Percentiles rank a stretch among this genome's conserved stretches.
phyloP scores from a whole-genome alignment of 92 coral and sea anemone species.

The Siderastrea radians region DNA sequence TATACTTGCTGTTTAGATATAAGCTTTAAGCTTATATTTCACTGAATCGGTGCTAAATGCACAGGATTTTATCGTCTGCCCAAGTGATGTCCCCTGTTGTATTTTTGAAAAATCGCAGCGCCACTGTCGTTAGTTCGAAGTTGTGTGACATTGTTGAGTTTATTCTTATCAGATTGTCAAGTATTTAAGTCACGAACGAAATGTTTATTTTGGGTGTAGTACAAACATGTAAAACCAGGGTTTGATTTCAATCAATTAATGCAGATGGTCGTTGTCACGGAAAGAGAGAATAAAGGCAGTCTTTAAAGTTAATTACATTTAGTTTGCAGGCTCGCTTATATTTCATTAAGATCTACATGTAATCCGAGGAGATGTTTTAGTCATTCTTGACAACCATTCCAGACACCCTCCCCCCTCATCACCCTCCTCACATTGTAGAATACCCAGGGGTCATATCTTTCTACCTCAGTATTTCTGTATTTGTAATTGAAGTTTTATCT shows the following conservation, averaged over 20 bases:
- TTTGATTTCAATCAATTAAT: background rate
- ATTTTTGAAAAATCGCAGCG: conserved; percentile 1
- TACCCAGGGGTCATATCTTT: background rate
- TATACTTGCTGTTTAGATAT: conserved; percentile 5
- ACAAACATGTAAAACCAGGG: conserved; percentile 1
- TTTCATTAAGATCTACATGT: conserved; percentile 17
- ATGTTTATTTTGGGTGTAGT: conserved; percentile 1
- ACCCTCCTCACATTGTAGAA: background rate
- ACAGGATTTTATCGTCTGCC: background rate
- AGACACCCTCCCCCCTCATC: conserved; percentile 6
- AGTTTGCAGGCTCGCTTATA: conserved; percentile 2
- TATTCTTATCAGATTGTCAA: background rate
- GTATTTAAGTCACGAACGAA: background rate
- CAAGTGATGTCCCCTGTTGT: background rate
- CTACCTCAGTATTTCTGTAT: conserved; percentile 1
- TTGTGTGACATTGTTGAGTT: conserved; percentile 1
- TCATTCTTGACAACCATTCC: conserved; percentile 22
- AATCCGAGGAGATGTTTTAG: conserved; percentile 21
- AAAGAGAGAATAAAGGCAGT: background rate
- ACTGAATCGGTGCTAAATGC: conserved; percentile 1
- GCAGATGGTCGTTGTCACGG: conserved; percentile 4
- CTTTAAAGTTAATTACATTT: background rate
- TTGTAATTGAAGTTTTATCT: background rate
- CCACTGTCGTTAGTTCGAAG: background rate
- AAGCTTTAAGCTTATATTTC: conserved; percentile 4